Evolutionary conservation across 2,113 vertebrate species (phyloP), one percentile per base, ranked within the genome.

Genomic region (Peromyscus californicus): DNA sequence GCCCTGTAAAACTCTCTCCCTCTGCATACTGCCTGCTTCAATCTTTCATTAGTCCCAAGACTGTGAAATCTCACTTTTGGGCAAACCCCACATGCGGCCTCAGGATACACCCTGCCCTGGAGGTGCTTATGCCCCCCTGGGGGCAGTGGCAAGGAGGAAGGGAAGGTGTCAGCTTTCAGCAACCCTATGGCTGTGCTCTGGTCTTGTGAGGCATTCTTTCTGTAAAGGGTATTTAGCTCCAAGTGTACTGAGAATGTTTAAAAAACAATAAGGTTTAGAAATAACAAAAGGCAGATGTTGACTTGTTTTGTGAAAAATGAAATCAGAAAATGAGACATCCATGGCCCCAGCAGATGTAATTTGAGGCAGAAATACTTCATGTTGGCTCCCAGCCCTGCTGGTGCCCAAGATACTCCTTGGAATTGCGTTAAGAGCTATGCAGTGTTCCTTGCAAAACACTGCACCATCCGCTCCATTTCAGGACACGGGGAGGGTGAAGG

Each of bases 241-340:
- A 94, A 97, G 90, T 63, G n/a, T 91, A 61, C 59, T 95, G 36
- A 8, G 36, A 96, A 83, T 96, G 79, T 97, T 98, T 95, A 42
- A 92, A 83, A 96, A 86, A 95, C 92, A 95, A 22, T 89, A 80
- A 97, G 92, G 21, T 16, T 90, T 96, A 97, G 88, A 96, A 97
- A 97, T 97, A 98, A 97, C 97, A 97, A 97, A 98, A 98, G 98
- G 85, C 96, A 98, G 97, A 97, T 97, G 97, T 97, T 96, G 93
- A 86, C 88, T 97, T 95, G 65, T 97, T 98, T 94, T 93, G 85
- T 89, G 72, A 89, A 91, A 97, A 96, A 97, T 83, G 69, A 51
- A 94, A 97, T 97, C 91, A 95, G 90, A 96, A 97, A 95, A 92
- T 74, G 88, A 98, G 92, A 93, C 94, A 91, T 67, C 84, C 90